Conservation (phyloP, 2,888 invertebrate genomes). For the Himalopsyche japonica region DNA sequence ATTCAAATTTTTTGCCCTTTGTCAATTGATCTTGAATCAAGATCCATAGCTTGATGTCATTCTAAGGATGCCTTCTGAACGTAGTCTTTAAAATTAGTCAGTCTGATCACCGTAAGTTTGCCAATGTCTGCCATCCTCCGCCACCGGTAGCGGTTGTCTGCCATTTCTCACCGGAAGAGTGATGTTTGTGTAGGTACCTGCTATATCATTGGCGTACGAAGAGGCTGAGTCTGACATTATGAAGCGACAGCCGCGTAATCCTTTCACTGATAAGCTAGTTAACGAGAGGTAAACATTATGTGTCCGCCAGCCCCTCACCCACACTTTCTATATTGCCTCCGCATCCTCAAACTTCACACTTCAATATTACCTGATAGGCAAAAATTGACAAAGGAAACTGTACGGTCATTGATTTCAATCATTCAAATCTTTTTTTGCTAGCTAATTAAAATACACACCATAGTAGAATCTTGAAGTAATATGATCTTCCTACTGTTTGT, state of each 20-base stretch:
- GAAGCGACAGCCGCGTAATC: conserved; percentile 90
- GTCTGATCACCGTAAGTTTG: not conserved
- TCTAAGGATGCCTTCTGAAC: too few relatives aligned
- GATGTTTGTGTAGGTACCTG: conserved; percentile 76
- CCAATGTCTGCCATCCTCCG: not conserved
- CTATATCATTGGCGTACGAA: conserved; percentile 92
- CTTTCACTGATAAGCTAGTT: conserved; percentile 90
- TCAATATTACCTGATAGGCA: not conserved
- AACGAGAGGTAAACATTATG: conserved; percentile 85
- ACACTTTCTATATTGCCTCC: not conserved
- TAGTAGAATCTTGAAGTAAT: not conserved
- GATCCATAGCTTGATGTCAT: too few relatives aligned
- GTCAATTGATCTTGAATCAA: too few relatives aligned
- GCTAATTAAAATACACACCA: too few relatives aligned
- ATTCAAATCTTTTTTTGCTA: not conserved
- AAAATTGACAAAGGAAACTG: not conserved
- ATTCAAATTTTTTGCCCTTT: too few relatives aligned
- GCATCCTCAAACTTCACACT: not conserved
- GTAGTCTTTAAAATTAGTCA: too few relatives aligned
- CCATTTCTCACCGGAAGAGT: conserved; percentile 43
- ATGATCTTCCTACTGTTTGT: not conserved
- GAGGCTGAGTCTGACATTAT: conserved; percentile 91
- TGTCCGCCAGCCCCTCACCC: conserved; percentile 43
- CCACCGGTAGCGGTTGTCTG: not conserved
- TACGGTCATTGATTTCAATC: not conserved